These are phyloP conservation scores for Argopecten irradians DNA, from an alignment of 1,140 invertebrate species.

Conservation along the genomic window DNA sequence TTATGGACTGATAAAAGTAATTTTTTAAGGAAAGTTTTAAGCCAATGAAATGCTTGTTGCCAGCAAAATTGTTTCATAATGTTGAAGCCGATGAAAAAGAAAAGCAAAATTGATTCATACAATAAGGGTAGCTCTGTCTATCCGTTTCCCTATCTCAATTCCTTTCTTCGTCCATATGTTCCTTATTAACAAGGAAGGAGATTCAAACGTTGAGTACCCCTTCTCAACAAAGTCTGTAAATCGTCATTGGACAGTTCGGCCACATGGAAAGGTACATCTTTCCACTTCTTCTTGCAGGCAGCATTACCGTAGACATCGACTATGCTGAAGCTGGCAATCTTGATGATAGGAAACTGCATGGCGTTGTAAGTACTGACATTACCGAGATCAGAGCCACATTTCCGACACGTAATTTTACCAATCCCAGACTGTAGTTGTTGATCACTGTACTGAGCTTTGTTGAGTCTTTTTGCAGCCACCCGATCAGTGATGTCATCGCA, in stretches of 20 bases:
- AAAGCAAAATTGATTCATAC: too few relatives aligned
- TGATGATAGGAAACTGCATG: conserved; percentile 58
- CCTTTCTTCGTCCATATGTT: too few relatives aligned
- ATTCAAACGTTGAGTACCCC: not conserved
- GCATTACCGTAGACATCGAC: conserved; percentile 45
- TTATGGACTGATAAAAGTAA: too few relatives aligned
- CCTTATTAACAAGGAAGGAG: not conserved
- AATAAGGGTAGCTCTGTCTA: too few relatives aligned
- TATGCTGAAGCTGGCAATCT: conserved; percentile 59
- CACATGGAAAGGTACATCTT: conserved; percentile 51
- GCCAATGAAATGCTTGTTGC: too few relatives aligned
- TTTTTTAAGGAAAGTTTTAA: too few relatives aligned
- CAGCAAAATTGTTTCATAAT: too few relatives aligned
- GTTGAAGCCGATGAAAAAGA: too few relatives aligned
- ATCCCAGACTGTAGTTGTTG: conserved; percentile 48
- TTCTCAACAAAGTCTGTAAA: not conserved
- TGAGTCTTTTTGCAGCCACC: conserved; percentile 24
- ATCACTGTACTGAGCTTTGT: conserved; percentile 37
- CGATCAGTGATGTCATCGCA: conserved; percentile 50
- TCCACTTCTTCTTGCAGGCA: conserved; percentile 56
- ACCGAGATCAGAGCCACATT: conserved; percentile 64
- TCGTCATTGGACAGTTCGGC: conserved; percentile 45
- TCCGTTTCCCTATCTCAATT: too few relatives aligned
- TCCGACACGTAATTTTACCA: conserved; percentile 60
- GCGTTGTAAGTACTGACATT: conserved; percentile 50